Base-by-base conservation (phyloP, 2,888 invertebrate species). In the Drosophila anceps region DNA sequence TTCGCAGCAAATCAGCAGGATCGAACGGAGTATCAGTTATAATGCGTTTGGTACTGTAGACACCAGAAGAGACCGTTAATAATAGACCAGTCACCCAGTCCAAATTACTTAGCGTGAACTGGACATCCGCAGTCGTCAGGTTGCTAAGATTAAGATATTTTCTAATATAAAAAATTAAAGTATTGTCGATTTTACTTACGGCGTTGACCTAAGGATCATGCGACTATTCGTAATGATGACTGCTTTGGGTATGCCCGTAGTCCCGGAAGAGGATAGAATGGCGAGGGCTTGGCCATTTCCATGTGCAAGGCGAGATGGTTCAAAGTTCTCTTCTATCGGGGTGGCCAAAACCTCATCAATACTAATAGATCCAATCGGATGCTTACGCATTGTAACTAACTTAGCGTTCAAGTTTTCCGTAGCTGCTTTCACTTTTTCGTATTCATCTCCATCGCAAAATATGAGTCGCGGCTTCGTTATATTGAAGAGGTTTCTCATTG, bases 211-310 rank as follows among this genome's bases (percentile, higher is more conserved):
- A 0, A 85, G 10, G 1, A 83, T 53, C 27, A 70, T 82, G 2
- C 37, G 74, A 53, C 73, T 84, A 15, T 84, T 88, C 4, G 62
- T 41, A 2, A 84, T 79, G 0, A 82, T 90, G n/a, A 77, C 91
- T 5, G 88, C 88, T 63, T 92, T 92, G 1, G 92, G 91, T 0
- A 54, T 54, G 0, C 92, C 91, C 0, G 92, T 92, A 0, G 92
- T 91, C 2, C 92, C 92, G 9, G 92, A 91, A 0, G 92, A 88
- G 46, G 92, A 90, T 0, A 92, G 69, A 68, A 92, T 91, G 4
- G 90, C 90, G 9, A 91, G 73, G 0, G 84, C 86, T 63, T 91
- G 90, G 54, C 90, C 74, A 13, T 71, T 81, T 13, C 92, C 91
- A 12, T 78, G 59, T 5, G 81, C 84, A n/a, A 90, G 65, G 1